Evolutionary conservation across 2,797 vertebrate species (phyloP).

Genomic region (Antennarius maculatus): DNA sequence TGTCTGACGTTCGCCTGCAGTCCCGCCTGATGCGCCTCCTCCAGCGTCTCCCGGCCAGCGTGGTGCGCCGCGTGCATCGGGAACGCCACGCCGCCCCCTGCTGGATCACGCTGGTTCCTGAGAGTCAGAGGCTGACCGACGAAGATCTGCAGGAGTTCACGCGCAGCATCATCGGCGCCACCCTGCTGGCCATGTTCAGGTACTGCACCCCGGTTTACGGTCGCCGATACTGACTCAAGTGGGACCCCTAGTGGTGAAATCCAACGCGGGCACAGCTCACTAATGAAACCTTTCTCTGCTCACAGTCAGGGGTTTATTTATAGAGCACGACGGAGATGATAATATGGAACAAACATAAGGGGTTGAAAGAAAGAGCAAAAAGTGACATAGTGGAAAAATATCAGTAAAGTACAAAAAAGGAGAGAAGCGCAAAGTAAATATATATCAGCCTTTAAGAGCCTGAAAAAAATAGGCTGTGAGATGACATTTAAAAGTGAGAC

Average conservation of each 20-base stretch:
- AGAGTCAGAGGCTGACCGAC: constrained; percentile 89
- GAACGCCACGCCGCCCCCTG: constrained; percentile 89
- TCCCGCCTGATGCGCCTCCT: constrained; percentile 95
- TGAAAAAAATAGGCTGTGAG: constrained; percentile 29
- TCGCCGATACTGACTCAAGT: no score
- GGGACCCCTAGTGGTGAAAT: no score
- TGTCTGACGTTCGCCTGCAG: constrained; percentile 66
- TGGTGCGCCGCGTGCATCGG: constrained; percentile 92
- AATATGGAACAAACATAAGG: constrained; percentile 1
- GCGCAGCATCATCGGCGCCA: constrained; percentile 90
- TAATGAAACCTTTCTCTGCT: no score
- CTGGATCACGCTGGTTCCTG: constrained; percentile 92
- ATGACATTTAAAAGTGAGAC: constrained; percentile 32
- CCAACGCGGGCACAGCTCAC: no score
- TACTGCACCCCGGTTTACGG: constrained; percentile 30
- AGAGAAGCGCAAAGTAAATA: not conserved
- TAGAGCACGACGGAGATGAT: constrained; percentile 8
- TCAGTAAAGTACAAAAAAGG: constrained; percentile 13
- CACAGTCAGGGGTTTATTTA: constrained; percentile 4
- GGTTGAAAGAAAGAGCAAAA: not conserved
- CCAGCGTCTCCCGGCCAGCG: constrained; percentile 89
- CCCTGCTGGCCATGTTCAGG: constrained; percentile 96
- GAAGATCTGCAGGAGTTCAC: constrained; percentile 93
- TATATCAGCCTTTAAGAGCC: not conserved
- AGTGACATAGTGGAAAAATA: constrained; percentile 4